Base-by-base conservation (phyloP, 1,140 invertebrate genomes). In the Pseudomyrmex pallidus region DNA sequence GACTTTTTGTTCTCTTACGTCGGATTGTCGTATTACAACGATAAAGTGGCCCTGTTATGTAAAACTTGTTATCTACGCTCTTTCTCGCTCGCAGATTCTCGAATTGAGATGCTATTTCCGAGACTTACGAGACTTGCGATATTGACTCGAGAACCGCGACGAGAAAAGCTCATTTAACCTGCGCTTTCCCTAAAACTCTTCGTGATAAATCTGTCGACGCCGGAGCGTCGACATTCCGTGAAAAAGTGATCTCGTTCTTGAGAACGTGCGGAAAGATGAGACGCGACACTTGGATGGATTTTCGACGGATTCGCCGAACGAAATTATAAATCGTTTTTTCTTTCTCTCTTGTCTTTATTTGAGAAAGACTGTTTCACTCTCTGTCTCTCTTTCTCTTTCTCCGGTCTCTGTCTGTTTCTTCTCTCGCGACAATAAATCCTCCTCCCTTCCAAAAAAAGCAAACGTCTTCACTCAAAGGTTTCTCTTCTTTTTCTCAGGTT, bases 401-500 rank as follows among this genome's bases (percentile, higher is more conserved):
- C 5, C 5, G 35, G 35, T 35, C 0, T 7, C 5, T 35, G 35
- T 35, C 35, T 35, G 5, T 7, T 46, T 22, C 72, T 22, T 46
- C 12, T 52, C 59, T 76, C 52, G 56, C 72, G 57, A 68, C 64
- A 82, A 66, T 80, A 87, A 87, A 82, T 82, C 70, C 17, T 35
- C 35, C 5, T 25, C 2, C 5, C 5, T 35, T 0, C 35, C 35
- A 35, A 35, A 35, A 35, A 35, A 35, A 35, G 35, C 35, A 35
- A 35, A 64, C 68, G 61, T 74, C 48, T 59, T 2, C n/a, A 68
- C 56, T 82, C 22, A 48, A 8, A 67, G 9, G 10, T 12, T 35
- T 78, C 59, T 66, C 54, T 25, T 62, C 17, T 83, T 22, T 83
- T 56, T 20, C 2, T 57, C 66, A 84, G 68, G 57, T 80, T 35